phyloP scores from a whole-genome alignment of 2,113 vertebrate genomes.

The Megaceryle torquata region DNA sequence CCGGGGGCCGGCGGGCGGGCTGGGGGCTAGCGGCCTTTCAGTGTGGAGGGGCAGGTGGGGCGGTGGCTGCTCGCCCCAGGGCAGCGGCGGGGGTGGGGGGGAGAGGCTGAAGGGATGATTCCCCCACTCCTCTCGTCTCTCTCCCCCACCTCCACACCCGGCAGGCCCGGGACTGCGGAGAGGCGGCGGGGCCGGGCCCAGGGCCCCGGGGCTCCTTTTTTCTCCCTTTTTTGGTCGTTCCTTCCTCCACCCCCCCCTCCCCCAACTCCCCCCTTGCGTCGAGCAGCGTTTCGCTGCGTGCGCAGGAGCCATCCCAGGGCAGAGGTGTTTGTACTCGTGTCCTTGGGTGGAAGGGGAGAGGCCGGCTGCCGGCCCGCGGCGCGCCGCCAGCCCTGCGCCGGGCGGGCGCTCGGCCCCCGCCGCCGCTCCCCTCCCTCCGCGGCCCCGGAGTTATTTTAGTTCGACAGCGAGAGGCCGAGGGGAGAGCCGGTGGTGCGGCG shows the following conservation, averaged over 20 bases:
- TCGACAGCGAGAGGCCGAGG: not conserved
- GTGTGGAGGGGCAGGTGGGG: not conserved
- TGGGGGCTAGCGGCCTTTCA: not conserved
- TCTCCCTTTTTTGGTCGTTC: conserved; percentile 23
- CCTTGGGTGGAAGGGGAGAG: conserved; percentile 40
- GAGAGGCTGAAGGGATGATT: not conserved
- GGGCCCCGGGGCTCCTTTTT: not conserved
- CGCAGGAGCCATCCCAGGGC: conserved; percentile 44
- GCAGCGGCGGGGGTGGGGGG: not conserved
- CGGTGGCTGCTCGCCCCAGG: not conserved
- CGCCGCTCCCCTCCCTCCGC: not conserved
- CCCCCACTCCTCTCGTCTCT: not conserved
- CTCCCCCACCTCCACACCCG: not conserved
- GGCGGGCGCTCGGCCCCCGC: not conserved
- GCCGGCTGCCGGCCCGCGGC: not conserved
- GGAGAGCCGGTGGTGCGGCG: not conserved
- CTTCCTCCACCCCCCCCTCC: not conserved
- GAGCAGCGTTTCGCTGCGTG: conserved; percentile 15
- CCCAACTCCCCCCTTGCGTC: not conserved
- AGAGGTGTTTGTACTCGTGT: conserved; percentile 50
- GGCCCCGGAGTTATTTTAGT: not conserved
- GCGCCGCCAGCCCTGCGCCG: not conserved
- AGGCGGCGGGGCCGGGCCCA: not conserved
- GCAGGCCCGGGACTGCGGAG: not conserved
- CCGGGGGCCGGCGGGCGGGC: not conserved